Conservation (phyloP, 1,140 invertebrate species). For the Leptoteleia sp. region DNA sequence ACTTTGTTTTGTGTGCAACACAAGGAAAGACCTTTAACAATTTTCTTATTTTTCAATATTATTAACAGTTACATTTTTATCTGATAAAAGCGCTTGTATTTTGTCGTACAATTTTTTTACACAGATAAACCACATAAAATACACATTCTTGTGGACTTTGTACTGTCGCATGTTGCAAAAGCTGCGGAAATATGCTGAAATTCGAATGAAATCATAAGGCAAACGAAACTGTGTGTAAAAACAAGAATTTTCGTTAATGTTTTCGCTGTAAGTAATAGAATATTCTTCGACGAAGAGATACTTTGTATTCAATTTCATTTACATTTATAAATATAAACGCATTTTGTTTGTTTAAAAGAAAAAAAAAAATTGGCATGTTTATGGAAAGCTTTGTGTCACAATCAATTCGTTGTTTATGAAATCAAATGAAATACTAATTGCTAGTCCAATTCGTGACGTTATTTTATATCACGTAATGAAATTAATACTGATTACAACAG, state of each 20-base stretch:
- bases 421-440: conserved; percentile 32
- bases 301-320: conserved; percentile 13
- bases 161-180: conserved; percentile 72
- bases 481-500: conserved; percentile 48
- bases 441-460: too few relatives aligned
- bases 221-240: conserved; percentile 1
- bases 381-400: conserved; percentile 8
- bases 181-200: conserved; percentile 71
- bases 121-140: conserved; percentile 17
- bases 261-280: background rate
- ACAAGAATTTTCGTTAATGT: conserved; percentile 11
- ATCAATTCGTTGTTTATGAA: conserved; percentile 17
- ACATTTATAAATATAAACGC: too few relatives aligned
- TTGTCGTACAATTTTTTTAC: too few relatives aligned
- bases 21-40: conserved; percentile 31
- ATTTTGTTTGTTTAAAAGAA: conserved; percentile 27
- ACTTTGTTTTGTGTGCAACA: conserved; percentile 31
- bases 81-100: conserved; percentile 24
- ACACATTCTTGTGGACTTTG: conserved; percentile 14
- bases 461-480: conserved; percentile 15
- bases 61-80: conserved; percentile 12
- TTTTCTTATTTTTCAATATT: conserved; percentile 13
- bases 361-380: conserved; percentile 15
- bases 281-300: too few relatives aligned
- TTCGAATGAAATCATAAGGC: conserved; percentile 66